Base-by-base conservation (phyloP, 2,113 vertebrate species). In the Centrocercus urophasianus region DNA sequence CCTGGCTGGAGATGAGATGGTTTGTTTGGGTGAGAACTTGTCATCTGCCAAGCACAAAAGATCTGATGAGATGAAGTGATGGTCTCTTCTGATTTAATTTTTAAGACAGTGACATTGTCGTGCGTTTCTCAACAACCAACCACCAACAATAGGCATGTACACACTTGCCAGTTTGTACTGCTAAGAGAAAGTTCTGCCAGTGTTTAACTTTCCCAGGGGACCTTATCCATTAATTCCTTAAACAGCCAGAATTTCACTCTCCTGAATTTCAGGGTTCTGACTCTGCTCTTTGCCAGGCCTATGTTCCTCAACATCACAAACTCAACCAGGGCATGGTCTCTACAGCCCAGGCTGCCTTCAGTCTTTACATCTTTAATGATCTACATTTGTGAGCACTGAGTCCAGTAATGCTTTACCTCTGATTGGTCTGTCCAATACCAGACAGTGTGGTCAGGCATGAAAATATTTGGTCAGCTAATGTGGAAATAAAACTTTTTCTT, bases 371-470 rank as follows among this genome's bases (percentile, higher is more conserved):
- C 30, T 32, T 57, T 57, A 57, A 32, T 57, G 30, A 57, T 32
- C 54, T 10, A 19, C 16, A 11, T 11, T 19, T 32, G 11, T 18
- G 16, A 19, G 17, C 54, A 4, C 54, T 19, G 30, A 30, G 30
- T 57, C 54, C 54, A 57, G 54, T 57, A 19, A 57, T 32, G 54
- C 54, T 57, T 57, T 19, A 57, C 30, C 54, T 32, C 30, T 57
- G 54, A 57, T 32, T 57, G 54, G 30, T 19, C 30, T 18, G 30
- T 57, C 54, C 30, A 57, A 32, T 57, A 57, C 54, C 54, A 89
- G 43, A 18, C 10, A n/a, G 34, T 0, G 0, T 36, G 36, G 38
- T 34, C 22, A 47, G 16, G 16, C 45, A 16, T 0, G 4, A 75
- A 84, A 71, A 17, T 18, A 25, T 45, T 30, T n/a, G 21, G 22